Conservation (phyloP, 2,113 vertebrate species). For the Columbina picui region DNA sequence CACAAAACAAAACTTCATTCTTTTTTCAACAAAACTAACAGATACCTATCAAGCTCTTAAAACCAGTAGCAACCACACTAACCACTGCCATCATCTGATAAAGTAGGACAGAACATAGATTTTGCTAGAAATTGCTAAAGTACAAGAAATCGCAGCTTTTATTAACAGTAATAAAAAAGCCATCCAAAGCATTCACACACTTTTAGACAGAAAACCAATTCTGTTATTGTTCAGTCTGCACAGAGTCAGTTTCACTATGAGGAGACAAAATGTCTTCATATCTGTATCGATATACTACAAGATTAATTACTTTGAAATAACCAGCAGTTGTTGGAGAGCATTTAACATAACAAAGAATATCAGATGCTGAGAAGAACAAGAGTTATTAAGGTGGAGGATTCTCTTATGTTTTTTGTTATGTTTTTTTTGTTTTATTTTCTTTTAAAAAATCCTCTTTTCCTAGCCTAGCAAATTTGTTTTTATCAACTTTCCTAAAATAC, state of each 20-base stretch:
- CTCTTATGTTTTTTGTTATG: background rate
- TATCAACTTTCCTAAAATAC: background rate
- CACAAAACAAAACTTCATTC: background rate
- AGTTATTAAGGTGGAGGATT: background rate
- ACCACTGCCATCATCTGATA: background rate
- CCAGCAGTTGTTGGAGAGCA: background rate
- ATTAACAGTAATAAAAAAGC: background rate
- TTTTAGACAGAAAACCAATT: background rate
- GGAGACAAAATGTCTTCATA: background rate
- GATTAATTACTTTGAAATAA: background rate
- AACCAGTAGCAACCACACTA: background rate
- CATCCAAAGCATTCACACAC: background rate
- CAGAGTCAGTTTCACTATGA: background rate
- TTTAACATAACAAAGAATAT: background rate
- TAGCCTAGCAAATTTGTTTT: background rate
- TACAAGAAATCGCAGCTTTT: background rate
- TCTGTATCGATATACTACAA: background rate
- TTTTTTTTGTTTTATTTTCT: background rate
- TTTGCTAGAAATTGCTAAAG: background rate
- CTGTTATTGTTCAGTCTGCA: background rate
- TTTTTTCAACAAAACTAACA: background rate
- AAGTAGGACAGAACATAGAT: background rate
- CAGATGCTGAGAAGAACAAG: background rate
- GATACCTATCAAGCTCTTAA: background rate
- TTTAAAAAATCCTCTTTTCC: background rate